Conservation (phyloP, 2,113 vertebrate species). For the Eulemur macaco region DNA sequence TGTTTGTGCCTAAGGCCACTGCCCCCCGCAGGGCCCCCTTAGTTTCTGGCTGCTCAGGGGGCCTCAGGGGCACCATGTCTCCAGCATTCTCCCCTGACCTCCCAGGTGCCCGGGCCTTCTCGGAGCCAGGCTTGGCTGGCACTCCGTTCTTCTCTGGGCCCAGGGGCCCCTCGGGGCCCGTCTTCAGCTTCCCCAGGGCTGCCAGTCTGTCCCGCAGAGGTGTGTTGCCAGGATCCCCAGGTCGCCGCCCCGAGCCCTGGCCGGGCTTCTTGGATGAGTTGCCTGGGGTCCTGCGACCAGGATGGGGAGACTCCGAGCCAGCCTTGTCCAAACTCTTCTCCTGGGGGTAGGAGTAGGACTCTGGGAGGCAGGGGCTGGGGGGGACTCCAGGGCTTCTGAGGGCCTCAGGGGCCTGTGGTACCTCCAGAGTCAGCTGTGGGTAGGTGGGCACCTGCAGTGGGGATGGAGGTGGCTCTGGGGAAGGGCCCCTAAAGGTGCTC, state of each 20-base stretch:
- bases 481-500: constrained; percentile 77
- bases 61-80: constrained; percentile 20
- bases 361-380: constrained; percentile 49
- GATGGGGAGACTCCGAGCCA: constrained; percentile 73
- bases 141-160: constrained; percentile 63
- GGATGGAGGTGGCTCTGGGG: constrained; percentile 66
- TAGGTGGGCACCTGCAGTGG: constrained; percentile 62
- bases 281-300: constrained; percentile 73
- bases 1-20: constrained; percentile 76
- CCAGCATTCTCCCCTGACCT: constrained; percentile 63
- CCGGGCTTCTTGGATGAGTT: constrained; percentile 83
- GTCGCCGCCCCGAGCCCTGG: constrained; percentile 80
- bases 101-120: constrained; percentile 66
- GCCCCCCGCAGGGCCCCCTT: constrained; percentile 40
- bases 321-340: constrained; percentile 69
- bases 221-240: constrained; percentile 85
- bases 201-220: constrained; percentile 91
- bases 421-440: constrained; percentile 64
- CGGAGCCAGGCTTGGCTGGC: constrained; percentile 16
- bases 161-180: constrained; percentile 81
- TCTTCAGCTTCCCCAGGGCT: constrained; percentile 88
- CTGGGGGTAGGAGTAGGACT: constrained; percentile 58
- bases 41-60: constrained; percentile 67
- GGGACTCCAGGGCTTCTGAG: constrained; percentile 63
- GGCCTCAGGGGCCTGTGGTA: constrained; percentile 53